Conservation (phyloP, 2,113 vertebrate genomes). For the Pelobates fuscus region DNA sequence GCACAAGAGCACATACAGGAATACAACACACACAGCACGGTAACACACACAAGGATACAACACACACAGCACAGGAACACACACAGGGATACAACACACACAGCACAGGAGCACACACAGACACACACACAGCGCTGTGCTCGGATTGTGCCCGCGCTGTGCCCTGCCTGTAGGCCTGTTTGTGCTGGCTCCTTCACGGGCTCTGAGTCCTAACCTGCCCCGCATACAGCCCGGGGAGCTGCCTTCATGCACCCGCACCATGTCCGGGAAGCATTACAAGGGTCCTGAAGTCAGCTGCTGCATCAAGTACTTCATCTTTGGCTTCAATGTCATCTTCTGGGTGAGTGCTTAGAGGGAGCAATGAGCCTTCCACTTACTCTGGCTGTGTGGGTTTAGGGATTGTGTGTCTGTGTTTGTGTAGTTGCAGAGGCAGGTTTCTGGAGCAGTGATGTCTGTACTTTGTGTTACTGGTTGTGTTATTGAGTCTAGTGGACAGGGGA, state of each 20-base stretch:
- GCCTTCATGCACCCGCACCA: constrained; percentile 77
- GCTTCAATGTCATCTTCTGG: constrained; percentile 99
- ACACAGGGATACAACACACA: too few species aligned
- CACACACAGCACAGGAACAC: too few species aligned
- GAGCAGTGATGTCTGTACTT: too few species aligned
- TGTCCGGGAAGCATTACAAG: constrained; percentile 97
- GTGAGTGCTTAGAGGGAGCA: constrained; percentile 70
- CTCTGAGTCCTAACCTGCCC: constrained; percentile 47
- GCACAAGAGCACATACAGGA: too few species aligned
- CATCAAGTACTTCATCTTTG: constrained; percentile 98
- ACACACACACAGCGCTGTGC: background rate
- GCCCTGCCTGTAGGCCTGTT: constrained; percentile 48
- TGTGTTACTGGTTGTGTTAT: too few species aligned
- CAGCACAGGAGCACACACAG: background rate
- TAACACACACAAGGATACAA: background rate
- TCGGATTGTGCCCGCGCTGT: constrained; percentile 13
- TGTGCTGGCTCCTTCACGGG: constrained; percentile 21
- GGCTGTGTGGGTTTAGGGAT: too few species aligned
- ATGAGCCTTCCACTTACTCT: too few species aligned
- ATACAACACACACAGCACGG: too few species aligned
- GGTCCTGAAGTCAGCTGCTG: constrained; percentile 98
- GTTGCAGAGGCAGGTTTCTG: too few species aligned
- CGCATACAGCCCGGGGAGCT: constrained; percentile 55
- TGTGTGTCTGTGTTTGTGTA: too few species aligned
- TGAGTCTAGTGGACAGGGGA: too few species aligned